Evolutionary conservation across 1,140 invertebrate genomes (phyloP).

Genomic region (Bombus waltoni): DNA sequence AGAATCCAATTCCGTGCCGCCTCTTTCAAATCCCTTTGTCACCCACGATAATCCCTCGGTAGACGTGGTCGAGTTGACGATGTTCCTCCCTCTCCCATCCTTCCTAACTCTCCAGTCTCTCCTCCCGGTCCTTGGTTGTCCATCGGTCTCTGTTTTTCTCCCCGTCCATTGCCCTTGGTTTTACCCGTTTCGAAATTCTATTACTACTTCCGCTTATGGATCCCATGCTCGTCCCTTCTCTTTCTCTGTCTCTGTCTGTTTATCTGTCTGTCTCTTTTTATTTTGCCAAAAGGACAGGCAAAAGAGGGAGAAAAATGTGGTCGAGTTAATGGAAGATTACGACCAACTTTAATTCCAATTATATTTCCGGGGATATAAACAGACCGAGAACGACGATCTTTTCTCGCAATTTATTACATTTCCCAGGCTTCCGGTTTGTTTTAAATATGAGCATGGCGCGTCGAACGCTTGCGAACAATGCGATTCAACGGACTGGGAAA

Average conservation of each 20-base stretch:
- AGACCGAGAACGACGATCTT: neutral
- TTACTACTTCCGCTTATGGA: constrained; percentile 57
- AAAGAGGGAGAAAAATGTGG: constrained; percentile 1
- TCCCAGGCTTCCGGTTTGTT: neutral
- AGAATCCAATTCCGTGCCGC: constrained; percentile 61
- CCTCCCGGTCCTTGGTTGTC: neutral
- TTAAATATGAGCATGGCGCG: neutral
- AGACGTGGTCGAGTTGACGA: constrained; percentile 59
- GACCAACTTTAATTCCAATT: constrained; percentile 45
- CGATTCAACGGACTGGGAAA: too few species aligned
- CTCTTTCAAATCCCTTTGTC: constrained; percentile 67
- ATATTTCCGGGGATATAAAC: constrained; percentile 16
- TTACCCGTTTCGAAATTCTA: constrained; percentile 55
- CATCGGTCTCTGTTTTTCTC: constrained; percentile 4
- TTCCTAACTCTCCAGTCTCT: neutral
- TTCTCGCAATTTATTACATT: constrained; percentile 30
- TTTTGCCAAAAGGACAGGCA: too few species aligned
- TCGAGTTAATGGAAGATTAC: constrained; percentile 52
- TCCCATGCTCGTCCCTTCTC: constrained; percentile 25
- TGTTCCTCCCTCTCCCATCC: constrained; percentile 27
- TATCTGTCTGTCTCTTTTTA: neutral
- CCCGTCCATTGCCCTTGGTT: neutral
- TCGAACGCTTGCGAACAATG: neutral
- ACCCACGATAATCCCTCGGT: constrained; percentile 63
- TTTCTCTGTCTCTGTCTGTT: neutral